Base-by-base conservation (phyloP, 2,113 vertebrate genomes). In the Hystrix cristata region DNA sequence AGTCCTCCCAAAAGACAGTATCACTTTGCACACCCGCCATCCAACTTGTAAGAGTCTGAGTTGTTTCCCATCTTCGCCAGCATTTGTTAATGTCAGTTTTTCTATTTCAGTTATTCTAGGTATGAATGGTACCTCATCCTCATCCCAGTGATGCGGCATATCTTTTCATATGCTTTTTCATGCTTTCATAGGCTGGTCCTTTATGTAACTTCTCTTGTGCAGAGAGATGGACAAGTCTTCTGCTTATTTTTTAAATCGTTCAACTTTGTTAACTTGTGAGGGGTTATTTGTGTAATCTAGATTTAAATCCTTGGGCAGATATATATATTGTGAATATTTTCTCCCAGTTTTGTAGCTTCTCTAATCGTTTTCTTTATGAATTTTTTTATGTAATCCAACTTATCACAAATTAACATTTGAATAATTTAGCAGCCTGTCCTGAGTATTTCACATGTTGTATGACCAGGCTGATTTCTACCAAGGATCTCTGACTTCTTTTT, bases 321-420 rank as follows among this genome's bases (percentile, higher is more conserved):
- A 46, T 0, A 53, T 3, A 5, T 69, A 9, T n/a, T 93, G 8
- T 55, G 34, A 82, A 76, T 59, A 78, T 76, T 51, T 64, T 64
- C 64, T 89, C 23, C 48, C 16, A 53, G 46, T 46, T 89, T 65
- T 65, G 11, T 81, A 71, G 31, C 29, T 29, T 95, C 57, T 27
- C 14, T 80, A 62, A 76, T 84, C 11, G 53, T 74, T 91, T 86
- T 64, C n/a, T 64, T 53, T 16, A 91, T 18, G 29, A 64, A 23
- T 38, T 43, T 34, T 71, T 34, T 53, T 15, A 91, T 65, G 43
- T 11, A 53, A 79, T 53, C 46, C 29, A 90, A 64, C 71, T 90
- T 84, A 90, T 65, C 59, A 87, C 59, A 93, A 71, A 78, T 38
- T 62, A 71, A 94, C 16, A 86, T 21, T 92, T 60, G 87, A 90